phyloP scores from a whole-genome alignment of 1,140 invertebrate species.

The Bombus turneri region DNA sequence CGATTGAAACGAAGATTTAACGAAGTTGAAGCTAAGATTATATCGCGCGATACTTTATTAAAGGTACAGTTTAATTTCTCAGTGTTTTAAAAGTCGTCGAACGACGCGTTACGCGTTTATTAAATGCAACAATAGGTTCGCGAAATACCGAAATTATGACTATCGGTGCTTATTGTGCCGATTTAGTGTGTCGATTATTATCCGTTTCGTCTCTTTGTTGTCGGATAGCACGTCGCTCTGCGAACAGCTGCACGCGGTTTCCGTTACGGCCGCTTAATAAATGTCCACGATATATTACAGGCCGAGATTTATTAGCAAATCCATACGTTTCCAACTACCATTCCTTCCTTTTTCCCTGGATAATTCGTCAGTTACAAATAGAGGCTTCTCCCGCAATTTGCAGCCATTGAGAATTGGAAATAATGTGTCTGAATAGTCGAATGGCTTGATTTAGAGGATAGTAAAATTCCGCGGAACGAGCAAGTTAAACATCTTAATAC shows the following conservation, averaged over 20 bases:
- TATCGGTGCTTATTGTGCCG: neutral
- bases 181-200: conserved; percentile 35
- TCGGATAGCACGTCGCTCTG: neutral
- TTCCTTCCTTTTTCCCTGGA: neutral
- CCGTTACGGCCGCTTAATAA: neutral
- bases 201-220: conserved; percentile 1
- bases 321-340: neutral
- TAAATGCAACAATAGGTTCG: neutral
- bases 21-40: neutral
- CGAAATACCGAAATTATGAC: conserved; percentile 10
- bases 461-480: neutral
- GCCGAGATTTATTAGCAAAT: conserved; percentile 8
- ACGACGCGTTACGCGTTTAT: neutral
- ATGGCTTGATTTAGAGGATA: neutral
- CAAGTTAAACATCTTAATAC: neutral
- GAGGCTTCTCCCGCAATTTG: neutral
- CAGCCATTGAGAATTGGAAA: neutral
- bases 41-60: neutral
- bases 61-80: neutral
- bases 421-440: too few species aligned
- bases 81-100: neutral
- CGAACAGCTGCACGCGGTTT: conserved; percentile 23
- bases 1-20: neutral
- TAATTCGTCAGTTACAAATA: neutral
- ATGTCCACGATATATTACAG: conserved; percentile 5